Evolutionary conservation across 2,113 vertebrate genomes (phyloP).

Genomic region (Prietella phreatophila): DNA sequence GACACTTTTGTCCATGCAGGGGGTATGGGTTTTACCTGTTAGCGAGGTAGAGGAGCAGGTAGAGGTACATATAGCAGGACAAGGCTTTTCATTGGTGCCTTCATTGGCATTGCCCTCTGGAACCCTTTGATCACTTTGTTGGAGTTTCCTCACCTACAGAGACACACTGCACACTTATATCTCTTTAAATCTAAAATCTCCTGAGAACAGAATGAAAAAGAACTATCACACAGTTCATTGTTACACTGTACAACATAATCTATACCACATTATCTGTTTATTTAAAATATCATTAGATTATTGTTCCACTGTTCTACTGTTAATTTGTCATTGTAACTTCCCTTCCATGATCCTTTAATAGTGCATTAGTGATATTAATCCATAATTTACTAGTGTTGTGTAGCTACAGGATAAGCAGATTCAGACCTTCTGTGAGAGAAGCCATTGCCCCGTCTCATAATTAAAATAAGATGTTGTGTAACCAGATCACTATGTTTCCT

Average conservation of each 20-base stretch:
- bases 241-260: background rate
- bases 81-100: slow-evolving; percentile 59
- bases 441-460: slow-evolving; percentile 69
- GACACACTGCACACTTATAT: background rate
- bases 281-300: background rate
- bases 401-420: slow-evolving; percentile 10
- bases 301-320: background rate
- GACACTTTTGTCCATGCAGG: slow-evolving; percentile 64
- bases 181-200: background rate
- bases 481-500: slow-evolving; percentile 71
- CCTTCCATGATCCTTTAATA: slow-evolving; percentile 7
- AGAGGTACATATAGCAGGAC: slow-evolving; percentile 54
- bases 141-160: slow-evolving; percentile 79
- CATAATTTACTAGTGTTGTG: slow-evolving; percentile 9
- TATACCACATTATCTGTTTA: background rate
- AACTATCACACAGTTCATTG: background rate
- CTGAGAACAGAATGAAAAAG: background rate
- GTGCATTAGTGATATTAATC: slow-evolving; percentile 34
- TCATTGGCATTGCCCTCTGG: slow-evolving; percentile 54
- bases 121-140: slow-evolving; percentile 60
- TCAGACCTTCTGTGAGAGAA: slow-evolving; percentile 35
- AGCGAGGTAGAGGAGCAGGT: slow-evolving; percentile 60
- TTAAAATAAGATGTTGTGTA: slow-evolving; percentile 72
- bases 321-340: slow-evolving; percentile 10
- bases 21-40: slow-evolving; percentile 64